phyloP scores from a whole-genome alignment of 2,113 vertebrate species.

The Trinectes maculatus region DNA sequence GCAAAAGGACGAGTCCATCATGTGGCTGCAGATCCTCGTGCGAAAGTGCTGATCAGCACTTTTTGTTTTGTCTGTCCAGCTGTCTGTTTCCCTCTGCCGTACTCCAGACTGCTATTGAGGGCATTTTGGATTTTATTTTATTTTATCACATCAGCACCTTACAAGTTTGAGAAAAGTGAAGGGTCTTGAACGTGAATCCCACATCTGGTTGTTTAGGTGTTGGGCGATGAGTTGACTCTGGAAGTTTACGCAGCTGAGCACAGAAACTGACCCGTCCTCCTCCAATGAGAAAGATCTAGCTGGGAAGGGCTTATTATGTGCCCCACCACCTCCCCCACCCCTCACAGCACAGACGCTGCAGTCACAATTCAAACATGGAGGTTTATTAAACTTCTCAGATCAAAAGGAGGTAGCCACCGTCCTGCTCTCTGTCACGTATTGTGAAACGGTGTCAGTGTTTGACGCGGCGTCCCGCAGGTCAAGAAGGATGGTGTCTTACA shows the following conservation, averaged over 20 bases:
- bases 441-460: conserved; percentile 48
- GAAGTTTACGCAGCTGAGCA: conserved; percentile 78
- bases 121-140: conserved; percentile 1
- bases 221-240: conserved; percentile 58
- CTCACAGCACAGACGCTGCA: conserved; percentile 33
- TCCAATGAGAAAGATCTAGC: conserved; percentile 46
- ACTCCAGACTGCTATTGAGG: conserved; percentile 41
- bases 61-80: conserved; percentile 35
- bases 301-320: conserved; percentile 54
- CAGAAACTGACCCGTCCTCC: conserved; percentile 28
- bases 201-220: conserved; percentile 71
- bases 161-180: conserved; percentile 35
- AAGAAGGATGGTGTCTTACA: conserved; percentile 57
- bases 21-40: conserved; percentile 50
- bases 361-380: conserved; percentile 45
- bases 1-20: conserved; percentile 34
- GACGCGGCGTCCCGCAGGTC: conserved; percentile 57
- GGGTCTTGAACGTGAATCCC: conserved; percentile 50
- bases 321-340: not conserved
- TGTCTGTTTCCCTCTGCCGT: conserved; percentile 40
- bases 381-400: conserved; percentile 47
- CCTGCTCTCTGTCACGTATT: conserved; percentile 35
- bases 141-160: conserved; percentile 20
- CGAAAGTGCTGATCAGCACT: conserved; percentile 54
- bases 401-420: conserved; percentile 55